Percentiles rank a stretch among this genome's conserved stretches.
These are phyloP conservation scores for Patella ulyssiponensis DNA, from an alignment of 2,888 invertebrate species.

Conservation along the genomic window DNA sequence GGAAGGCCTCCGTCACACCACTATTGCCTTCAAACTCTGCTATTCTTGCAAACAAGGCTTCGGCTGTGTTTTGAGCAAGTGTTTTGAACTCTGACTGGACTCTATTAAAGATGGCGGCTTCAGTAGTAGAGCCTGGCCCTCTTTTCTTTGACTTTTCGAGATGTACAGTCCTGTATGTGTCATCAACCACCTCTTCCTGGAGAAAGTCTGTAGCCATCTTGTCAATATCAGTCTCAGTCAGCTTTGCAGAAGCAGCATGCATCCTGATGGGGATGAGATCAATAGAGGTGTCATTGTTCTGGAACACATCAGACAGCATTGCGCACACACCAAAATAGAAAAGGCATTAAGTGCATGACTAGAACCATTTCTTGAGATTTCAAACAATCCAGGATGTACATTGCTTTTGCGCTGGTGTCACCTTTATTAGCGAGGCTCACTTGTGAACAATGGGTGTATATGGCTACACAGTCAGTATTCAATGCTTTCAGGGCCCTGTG, in stretches of 20 bases:
- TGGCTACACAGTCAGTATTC: background rate
- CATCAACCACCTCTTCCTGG: slow-evolving; percentile 1
- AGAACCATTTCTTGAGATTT: slow-evolving; percentile 11
- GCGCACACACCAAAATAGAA: slow-evolving; percentile 6
- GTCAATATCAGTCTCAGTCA: slow-evolving; percentile 11
- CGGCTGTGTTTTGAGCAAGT: too few species aligned
- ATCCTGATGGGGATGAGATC: slow-evolving; percentile 9
- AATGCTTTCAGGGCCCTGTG: too few species aligned
- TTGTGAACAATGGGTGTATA: too few species aligned
- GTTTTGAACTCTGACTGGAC: too few species aligned
- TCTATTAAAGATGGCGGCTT: background rate
- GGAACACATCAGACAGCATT: slow-evolving; percentile 10
- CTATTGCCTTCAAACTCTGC: too few species aligned
- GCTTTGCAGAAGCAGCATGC: slow-evolving; percentile 14
- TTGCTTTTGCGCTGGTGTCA: too few species aligned
- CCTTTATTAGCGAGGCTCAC: too few species aligned
- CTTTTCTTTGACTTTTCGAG: slow-evolving; percentile 2
- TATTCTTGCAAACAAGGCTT: too few species aligned
- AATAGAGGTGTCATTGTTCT: slow-evolving; percentile 15
- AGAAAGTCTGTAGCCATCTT: slow-evolving; percentile 13
- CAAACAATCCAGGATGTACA: background rate
- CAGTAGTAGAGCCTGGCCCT: background rate
- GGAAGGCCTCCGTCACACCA: too few species aligned
- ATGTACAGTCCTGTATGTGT: too few species aligned
- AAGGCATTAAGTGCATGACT: slow-evolving; percentile 11